These are phyloP conservation scores for Cliona cf. orientalis DNA, from an alignment of 37 sponge, comb jelly and placozoan genomes.

Conservation along the genomic window DNA sequence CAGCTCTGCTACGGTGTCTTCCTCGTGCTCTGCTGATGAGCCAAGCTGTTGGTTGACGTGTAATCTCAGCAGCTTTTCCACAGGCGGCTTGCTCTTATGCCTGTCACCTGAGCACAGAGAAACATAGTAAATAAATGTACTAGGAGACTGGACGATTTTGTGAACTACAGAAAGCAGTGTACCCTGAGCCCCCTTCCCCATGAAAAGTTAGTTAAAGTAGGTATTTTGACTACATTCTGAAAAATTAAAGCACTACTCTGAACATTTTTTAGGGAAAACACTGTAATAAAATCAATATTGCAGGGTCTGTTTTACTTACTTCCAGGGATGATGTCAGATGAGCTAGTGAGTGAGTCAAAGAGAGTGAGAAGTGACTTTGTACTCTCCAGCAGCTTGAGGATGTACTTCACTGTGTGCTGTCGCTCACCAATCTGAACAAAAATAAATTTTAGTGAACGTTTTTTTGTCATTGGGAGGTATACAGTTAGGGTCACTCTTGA, in stretches of 20 bases:
- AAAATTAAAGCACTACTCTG: too few species aligned
- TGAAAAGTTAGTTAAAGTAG: too few species aligned
- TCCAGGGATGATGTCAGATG: conserved; percentile 46
- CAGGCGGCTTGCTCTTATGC: background rate
- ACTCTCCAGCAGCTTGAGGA: conserved; percentile 8
- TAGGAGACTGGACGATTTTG: background rate
- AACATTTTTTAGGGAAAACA: too few species aligned
- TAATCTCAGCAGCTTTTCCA: conserved; percentile 22
- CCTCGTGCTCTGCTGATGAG: background rate
- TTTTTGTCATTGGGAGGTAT: too few species aligned
- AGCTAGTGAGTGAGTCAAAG: conserved; percentile 9
- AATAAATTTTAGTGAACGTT: too few species aligned
- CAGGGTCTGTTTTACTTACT: too few species aligned
- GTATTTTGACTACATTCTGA: too few species aligned
- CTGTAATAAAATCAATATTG: too few species aligned
- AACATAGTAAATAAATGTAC: background rate
- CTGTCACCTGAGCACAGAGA: background rate
- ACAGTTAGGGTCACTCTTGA: too few species aligned
- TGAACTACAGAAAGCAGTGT: background rate
- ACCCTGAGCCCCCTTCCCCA: too few species aligned
- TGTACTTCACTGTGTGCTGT: too few species aligned
- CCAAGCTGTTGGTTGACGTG: background rate
- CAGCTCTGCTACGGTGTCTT: background rate
- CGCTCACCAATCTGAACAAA: too few species aligned
- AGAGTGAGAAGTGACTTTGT: conserved; percentile 35